Base-by-base conservation (phyloP, 2,888 invertebrate genomes). In the Schrankia costaestrigalis region DNA sequence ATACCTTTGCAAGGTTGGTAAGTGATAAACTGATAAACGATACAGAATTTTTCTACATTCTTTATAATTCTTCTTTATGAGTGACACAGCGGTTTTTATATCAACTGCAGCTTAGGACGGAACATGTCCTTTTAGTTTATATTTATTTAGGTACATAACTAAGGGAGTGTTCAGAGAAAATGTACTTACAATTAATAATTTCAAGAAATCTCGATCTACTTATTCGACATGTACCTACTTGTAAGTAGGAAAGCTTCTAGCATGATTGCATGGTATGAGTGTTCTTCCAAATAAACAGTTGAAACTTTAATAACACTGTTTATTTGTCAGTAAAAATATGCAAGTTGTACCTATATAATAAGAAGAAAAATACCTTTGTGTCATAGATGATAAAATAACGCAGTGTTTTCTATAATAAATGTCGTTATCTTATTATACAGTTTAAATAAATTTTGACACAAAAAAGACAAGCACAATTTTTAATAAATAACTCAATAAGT, bases 1-100 rank as follows among this genome's bases (percentile, higher is more conserved):
- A 80, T 78, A 86, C 84, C 85, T 84, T 84, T 82, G 79, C 63
- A 84, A 84, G 82, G 83, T 78, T 75, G 58, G 60, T 65, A 69
- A 69, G 63, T 71, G 63, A 58, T 61, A 71, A 78, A 78, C 76
- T 55, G 67, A 63, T 72, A 74, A 77, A 78, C 65, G 71, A 74
- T 76, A 78, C 70, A 71, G 74, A 76, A 77, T 65, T 73, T 68
- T 75, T 78, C 21, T 78, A 80, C 71, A 70, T 73, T 64, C 56
- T 64, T 63, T 58, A 54, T 61, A 43, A 46, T 31, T 36, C 49
- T 56, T 44, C 46, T 36, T 41, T 46, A 44, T 46, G 63, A 57
- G 63, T 56, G 48, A 62, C 48, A 57, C 59, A 65, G 68, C 61
- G 57, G 51, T 56, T 53, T 52, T 59, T 45, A 48, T 51, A 58